Evolutionary conservation across 1,140 invertebrate genomes (phyloP).

Genomic region (Microplitis mediator): DNA sequence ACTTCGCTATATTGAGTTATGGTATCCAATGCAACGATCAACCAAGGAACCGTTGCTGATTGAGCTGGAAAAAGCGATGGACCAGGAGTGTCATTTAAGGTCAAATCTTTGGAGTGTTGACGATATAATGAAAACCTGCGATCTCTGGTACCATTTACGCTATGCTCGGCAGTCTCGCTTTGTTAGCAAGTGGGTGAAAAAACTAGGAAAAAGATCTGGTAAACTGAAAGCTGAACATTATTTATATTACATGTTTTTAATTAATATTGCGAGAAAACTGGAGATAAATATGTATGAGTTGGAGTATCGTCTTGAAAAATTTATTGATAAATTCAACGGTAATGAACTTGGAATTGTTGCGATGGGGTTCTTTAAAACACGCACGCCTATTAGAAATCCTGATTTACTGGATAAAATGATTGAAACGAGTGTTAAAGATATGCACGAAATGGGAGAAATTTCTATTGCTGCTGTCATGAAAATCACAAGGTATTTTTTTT

Average conservation of each 20-base stretch:
- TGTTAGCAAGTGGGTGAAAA: slow-evolving; percentile 57
- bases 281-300: slow-evolving; percentile 64
- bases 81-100: slow-evolving; percentile 61
- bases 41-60: neutral
- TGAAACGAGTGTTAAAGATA: slow-evolving; percentile 44
- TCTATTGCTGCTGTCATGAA: slow-evolving; percentile 64
- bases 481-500: slow-evolving; percentile 48
- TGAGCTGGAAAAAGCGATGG: slow-evolving; percentile 62
- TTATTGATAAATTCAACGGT: slow-evolving; percentile 57
- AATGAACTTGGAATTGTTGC: slow-evolving; percentile 66
- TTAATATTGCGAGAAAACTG: slow-evolving; percentile 57
- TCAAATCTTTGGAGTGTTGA: slow-evolving; percentile 50
- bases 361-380: slow-evolving; percentile 69
- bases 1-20: slow-evolving; percentile 34
- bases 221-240: slow-evolving; percentile 61
- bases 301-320: slow-evolving; percentile 58
- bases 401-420: slow-evolving; percentile 58
- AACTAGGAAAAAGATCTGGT: slow-evolving; percentile 54
- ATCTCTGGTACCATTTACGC: slow-evolving; percentile 61
- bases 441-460: slow-evolving; percentile 60
- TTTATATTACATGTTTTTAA: slow-evolving; percentile 64
- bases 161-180: slow-evolving; percentile 54
- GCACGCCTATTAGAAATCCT: slow-evolving; percentile 60
- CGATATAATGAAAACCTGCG: slow-evolving; percentile 58
- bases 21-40: neutral